Percentiles rank a stretch among this genome's conserved stretches.
phyloP scores from a whole-genome alignment of 2,888 invertebrate genomes.

The Mesorhabditis sp. region DNA sequence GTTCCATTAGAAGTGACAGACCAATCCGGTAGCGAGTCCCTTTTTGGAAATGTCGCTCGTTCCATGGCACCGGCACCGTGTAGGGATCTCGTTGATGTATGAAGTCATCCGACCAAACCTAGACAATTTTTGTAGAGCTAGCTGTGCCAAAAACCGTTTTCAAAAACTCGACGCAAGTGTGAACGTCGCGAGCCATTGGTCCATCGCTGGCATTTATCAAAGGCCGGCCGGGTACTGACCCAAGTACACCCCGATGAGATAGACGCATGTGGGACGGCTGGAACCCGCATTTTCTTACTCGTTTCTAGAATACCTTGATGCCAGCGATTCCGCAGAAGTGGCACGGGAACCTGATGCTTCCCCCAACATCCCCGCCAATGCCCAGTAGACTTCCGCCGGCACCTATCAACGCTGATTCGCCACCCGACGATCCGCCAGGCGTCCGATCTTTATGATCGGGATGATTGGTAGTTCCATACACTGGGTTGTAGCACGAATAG shows the following conservation, averaged over 20 bases:
- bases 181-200: constrained; percentile 41
- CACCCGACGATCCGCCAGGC: constrained; percentile 34
- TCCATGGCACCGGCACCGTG: constrained; percentile 44
- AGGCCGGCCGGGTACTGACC: constrained; percentile 47
- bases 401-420: constrained; percentile 7
- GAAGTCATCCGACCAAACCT: constrained; percentile 36
- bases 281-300: constrained; percentile 8
- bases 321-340: constrained; percentile 61
- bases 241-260: constrained; percentile 36
- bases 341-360: constrained; percentile 62
- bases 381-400: constrained; percentile 16
- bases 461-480: constrained; percentile 52
- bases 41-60: constrained; percentile 28
- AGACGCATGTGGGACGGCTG: constrained; percentile 43
- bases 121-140: neutral
- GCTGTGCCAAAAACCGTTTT: constrained; percentile 13
- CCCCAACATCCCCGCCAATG: constrained; percentile 62
- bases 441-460: constrained; percentile 26
- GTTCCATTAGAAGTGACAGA: neutral
- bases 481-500: constrained; percentile 58
- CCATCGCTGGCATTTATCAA: constrained; percentile 47
- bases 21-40: constrained; percentile 26
- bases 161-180: constrained; percentile 35
- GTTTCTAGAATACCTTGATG: constrained; percentile 42
- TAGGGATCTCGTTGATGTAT: constrained; percentile 40